phyloP scores from a whole-genome alignment of 2,888 invertebrate genomes.

The Neoaliturus tenellus region DNA sequence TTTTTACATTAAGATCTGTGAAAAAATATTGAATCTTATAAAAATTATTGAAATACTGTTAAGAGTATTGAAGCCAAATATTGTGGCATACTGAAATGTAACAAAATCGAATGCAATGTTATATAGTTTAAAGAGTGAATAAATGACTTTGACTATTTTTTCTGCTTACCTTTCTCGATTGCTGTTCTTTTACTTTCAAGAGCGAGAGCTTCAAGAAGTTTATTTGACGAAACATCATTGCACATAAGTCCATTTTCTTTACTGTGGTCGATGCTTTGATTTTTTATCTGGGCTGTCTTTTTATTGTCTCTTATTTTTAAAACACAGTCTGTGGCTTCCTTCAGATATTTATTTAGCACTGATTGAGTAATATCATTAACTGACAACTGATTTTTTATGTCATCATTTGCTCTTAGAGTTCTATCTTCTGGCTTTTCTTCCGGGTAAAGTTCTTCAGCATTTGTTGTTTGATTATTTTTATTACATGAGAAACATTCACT shows the following conservation, averaged over 20 bases:
- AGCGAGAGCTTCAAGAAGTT: conserved; percentile 24
- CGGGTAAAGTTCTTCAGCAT: neutral
- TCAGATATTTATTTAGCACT: conserved; percentile 49
- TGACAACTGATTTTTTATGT: neutral
- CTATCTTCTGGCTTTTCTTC: neutral
- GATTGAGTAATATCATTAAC: conserved; percentile 50
- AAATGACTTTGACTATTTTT: too few relatives aligned
- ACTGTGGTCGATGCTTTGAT: neutral
- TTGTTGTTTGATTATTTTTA: neutral
- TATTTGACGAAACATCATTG: neutral
- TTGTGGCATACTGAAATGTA: too few relatives aligned
- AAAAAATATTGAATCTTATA: too few relatives aligned
- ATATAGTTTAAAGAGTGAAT: too few relatives aligned
- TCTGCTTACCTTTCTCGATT: conserved; percentile 31
- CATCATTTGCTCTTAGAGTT: neutral
- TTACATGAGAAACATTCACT: conserved; percentile 41
- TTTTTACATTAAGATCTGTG: too few relatives aligned
- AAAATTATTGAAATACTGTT: too few relatives aligned
- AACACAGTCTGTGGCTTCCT: conserved; percentile 58
- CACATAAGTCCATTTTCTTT: neutral
- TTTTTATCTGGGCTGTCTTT: neutral
- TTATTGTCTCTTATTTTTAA: conserved; percentile 45
- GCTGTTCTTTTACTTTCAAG: neutral
- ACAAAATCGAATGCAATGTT: too few relatives aligned
- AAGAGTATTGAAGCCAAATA: too few relatives aligned